Conservation (phyloP, 37 sponge, comb jelly and placozoan genomes). For the Hormiphora californensis region DNA sequence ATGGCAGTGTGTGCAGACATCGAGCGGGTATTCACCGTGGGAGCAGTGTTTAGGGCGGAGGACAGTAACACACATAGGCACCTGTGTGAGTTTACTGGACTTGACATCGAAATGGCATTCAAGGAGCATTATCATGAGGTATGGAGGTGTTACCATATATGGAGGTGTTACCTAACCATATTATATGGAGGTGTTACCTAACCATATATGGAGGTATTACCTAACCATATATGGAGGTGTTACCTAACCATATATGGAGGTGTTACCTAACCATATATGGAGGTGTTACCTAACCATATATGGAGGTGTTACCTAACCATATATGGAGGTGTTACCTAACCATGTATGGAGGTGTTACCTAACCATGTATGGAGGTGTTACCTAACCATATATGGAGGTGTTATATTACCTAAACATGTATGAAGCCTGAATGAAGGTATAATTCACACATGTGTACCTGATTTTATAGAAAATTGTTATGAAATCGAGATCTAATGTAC, state of each 20-base stretch:
- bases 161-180: neutral
- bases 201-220: no score
- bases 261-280: no score
- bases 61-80: constrained; percentile 99
- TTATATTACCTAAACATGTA: no score
- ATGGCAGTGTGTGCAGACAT: constrained; percentile 95
- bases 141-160: neutral
- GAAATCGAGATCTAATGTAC: no score
- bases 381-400: neutral
- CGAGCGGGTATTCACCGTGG: constrained; percentile 86
- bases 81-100: constrained; percentile 94
- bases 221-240: no score
- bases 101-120: constrained; percentile 98
- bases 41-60: constrained; percentile 93
- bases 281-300: no score
- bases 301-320: no score
- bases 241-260: no score
- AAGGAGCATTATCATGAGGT: constrained; percentile 99
- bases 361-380: neutral
- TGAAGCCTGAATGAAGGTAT: no score
- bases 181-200: no score
- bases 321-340: constrained; percentile 15
- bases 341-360: constrained; percentile 49
- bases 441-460: no score
- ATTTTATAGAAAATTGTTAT: no score